A percentile compares a stretch with the other conserved stretches of the same genome.
Evolutionary conservation across 2,888 invertebrate genomes (phyloP).

Genomic region (Trichogramma dendrolimi): DNA sequence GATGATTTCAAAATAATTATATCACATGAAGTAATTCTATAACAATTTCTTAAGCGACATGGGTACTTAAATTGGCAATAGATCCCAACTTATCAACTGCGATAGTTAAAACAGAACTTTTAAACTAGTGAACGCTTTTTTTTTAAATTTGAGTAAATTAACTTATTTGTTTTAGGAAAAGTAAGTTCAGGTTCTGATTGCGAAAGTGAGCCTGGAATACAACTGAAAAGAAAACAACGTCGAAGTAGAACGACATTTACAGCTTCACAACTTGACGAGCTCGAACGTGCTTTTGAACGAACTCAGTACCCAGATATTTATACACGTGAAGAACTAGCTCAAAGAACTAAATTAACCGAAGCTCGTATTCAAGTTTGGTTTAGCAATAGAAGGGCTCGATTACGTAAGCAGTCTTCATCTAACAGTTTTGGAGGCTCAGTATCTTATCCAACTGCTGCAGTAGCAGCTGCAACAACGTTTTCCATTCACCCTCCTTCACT

Average conservation of each 20-base stretch:
- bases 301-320: constrained; percentile 96
- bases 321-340: constrained; percentile 86
- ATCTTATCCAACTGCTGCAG: constrained; percentile 33
- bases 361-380: constrained; percentile 98
- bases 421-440: constrained; percentile 43
- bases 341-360: constrained; percentile 86
- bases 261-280: constrained; percentile 84
- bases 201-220: constrained; percentile 86
- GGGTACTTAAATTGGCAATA: too few species aligned
- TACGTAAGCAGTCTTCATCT: constrained; percentile 77
- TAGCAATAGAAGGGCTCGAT: constrained; percentile 88
- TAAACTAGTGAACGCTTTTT: too few species aligned
- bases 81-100: too few species aligned
- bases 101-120: too few species aligned
- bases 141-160: too few species aligned
- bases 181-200: constrained; percentile 66
- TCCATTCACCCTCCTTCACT: too few species aligned
- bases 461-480: background rate
- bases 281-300: constrained; percentile 86
- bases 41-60: too few species aligned
- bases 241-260: constrained; percentile 92
- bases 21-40: too few species aligned
- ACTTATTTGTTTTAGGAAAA: constrained; percentile 44
- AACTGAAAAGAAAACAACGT: constrained; percentile 84
- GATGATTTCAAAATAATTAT: too few species aligned